These are phyloP conservation scores for Epinotia ramella DNA, from an alignment of 2,888 invertebrate genomes.

Conservation along the genomic window DNA sequence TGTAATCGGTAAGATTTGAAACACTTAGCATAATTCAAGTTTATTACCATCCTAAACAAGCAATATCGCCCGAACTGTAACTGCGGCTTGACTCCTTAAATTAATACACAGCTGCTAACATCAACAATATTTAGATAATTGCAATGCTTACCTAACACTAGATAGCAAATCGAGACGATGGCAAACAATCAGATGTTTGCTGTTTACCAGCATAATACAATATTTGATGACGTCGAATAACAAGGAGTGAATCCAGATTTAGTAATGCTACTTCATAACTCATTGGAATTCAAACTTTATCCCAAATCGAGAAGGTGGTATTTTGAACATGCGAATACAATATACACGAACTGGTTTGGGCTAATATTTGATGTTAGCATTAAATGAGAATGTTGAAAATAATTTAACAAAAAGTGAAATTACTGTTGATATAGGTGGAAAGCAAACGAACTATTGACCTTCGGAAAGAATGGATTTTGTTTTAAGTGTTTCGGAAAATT, in stretches of 20 bases:
- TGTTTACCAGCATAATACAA: constrained; percentile 3
- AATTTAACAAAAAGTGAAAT: not conserved
- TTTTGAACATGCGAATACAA: not conserved
- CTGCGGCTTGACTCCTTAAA: not conserved
- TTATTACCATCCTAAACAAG: constrained; percentile 3
- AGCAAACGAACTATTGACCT: not conserved
- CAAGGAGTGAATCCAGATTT: not conserved
- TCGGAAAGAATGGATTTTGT: too few species aligned
- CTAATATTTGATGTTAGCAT: not conserved
- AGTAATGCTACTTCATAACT: not conserved
- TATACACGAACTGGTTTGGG: not conserved
- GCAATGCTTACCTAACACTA: not conserved
- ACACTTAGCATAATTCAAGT: not conserved
- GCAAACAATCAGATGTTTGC: constrained; percentile 14
- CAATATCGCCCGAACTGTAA: not conserved
- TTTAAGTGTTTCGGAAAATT: too few species aligned
- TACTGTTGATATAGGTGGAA: not conserved
- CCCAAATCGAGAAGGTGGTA: not conserved
- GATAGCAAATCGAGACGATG: constrained; percentile 9
- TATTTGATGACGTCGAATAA: not conserved
- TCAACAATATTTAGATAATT: constrained; percentile 11
- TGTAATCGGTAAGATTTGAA: not conserved
- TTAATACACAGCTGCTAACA: constrained; percentile 3
- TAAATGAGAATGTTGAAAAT: not conserved
- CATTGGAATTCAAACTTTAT: not conserved